Conservation (phyloP, 1,140 invertebrate species). For the Papilio polytes region DNA sequence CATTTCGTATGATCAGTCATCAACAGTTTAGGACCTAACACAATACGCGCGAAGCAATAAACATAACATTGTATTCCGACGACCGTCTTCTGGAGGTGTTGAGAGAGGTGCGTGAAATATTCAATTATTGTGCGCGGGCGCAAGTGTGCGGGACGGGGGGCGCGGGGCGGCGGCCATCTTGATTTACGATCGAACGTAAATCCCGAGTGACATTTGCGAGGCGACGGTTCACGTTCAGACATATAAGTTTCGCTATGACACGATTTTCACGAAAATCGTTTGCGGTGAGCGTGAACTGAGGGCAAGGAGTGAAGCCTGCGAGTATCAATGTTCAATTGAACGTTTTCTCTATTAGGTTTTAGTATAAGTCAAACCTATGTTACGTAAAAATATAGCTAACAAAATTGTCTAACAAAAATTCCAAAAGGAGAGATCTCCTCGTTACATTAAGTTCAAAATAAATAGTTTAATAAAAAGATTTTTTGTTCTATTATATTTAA, state of each 20-base stretch:
- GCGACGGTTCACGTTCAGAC: constrained; percentile 59
- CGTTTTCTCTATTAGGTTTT: constrained; percentile 2
- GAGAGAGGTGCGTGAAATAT: constrained; percentile 81
- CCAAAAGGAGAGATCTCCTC: not conserved
- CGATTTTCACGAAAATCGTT: constrained; percentile 70
- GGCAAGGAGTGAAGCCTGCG: constrained; percentile 25
- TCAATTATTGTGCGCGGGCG: constrained; percentile 81
- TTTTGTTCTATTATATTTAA: not conserved
- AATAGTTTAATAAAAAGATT: too few relatives aligned
- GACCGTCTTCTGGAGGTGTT: constrained; percentile 74
- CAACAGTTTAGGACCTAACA: constrained; percentile 82
- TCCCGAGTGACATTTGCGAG: constrained; percentile 80
- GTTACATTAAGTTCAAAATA: too few relatives aligned
- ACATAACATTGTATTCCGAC: constrained; percentile 77
- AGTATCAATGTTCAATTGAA: constrained; percentile 44
- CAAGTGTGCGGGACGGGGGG: constrained; percentile 61
- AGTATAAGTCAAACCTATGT: not conserved
- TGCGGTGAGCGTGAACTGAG: constrained; percentile 51
- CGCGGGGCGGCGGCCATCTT: constrained; percentile 72
- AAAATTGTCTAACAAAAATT: not conserved
- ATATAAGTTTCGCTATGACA: constrained; percentile 61
- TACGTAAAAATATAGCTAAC: not conserved
- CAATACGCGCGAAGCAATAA: constrained; percentile 76
- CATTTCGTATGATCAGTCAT: constrained; percentile 80
- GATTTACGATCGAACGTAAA: constrained; percentile 82